Conservation (phyloP, 2,797 vertebrate genomes). For the Poecilia picta region DNA sequence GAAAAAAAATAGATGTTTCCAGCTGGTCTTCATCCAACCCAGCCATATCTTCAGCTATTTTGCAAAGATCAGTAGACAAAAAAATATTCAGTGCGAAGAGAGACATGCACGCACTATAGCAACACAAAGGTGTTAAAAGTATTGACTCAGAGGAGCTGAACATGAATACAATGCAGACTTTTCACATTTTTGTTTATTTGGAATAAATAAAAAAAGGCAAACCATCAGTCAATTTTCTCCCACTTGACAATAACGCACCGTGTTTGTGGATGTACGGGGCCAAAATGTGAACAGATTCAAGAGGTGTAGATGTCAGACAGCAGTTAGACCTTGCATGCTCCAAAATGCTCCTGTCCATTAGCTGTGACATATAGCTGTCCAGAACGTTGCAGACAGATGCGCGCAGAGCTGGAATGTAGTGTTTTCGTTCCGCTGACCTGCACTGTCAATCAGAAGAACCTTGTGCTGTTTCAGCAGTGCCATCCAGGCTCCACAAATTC, state of each 20-base stretch:
- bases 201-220: neutral
- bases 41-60: neutral
- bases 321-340: slow-evolving; percentile 20
- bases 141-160: neutral
- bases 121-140: neutral
- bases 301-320: neutral
- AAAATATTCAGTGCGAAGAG: neutral
- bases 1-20: neutral
- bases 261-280: neutral
- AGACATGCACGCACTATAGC: neutral
- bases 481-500: slow-evolving; percentile 58
- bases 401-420: slow-evolving; percentile 46
- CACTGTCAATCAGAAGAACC: slow-evolving; percentile 63
- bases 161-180: neutral
- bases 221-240: neutral
- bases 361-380: slow-evolving; percentile 17
- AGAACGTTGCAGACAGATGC: slow-evolving; percentile 2
- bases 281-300: neutral
- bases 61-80: neutral
- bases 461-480: slow-evolving; percentile 40
- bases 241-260: neutral
- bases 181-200: neutral
- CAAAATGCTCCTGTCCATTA: slow-evolving; percentile 34
- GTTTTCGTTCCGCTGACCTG: slow-evolving; percentile 62
- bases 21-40: neutral